Evolutionary conservation across 2,888 invertebrate genomes (phyloP).

Genomic region (Endomychus coccineus): DNA sequence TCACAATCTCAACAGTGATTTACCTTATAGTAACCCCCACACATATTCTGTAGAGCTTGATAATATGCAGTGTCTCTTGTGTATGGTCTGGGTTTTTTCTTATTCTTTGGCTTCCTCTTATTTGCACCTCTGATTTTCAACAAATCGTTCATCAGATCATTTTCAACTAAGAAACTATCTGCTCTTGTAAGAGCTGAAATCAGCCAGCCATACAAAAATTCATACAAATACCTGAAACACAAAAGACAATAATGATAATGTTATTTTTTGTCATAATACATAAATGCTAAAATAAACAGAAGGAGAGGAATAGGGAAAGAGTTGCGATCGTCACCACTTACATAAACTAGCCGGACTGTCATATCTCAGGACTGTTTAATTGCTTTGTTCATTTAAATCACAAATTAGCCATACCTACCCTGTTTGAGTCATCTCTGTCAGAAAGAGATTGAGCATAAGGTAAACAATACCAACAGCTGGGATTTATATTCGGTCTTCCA

Average conservation of each 20-base stretch:
- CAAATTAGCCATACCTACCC: too few species aligned
- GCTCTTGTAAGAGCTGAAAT: conserved; percentile 86
- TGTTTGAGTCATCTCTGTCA: too few species aligned
- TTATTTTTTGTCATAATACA: conserved; percentile 6
- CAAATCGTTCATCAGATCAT: conserved; percentile 45
- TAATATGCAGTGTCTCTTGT: conserved; percentile 79
- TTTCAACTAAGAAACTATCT: conserved; percentile 73
- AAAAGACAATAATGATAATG: conserved; percentile 12
- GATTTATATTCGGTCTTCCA: too few species aligned
- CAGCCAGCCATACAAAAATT: conserved; percentile 90
- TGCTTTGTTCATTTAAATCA: too few species aligned
- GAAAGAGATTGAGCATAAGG: too few species aligned
- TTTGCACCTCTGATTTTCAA: conserved; percentile 47
- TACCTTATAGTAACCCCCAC: conserved; percentile 92
- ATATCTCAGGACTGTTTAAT: too few species aligned
- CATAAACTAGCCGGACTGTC: too few species aligned
- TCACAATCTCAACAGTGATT: too few species aligned
- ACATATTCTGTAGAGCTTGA: conserved; percentile 89
- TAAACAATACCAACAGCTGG: too few species aligned
- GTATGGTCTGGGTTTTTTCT: conserved; percentile 60
- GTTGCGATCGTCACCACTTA: too few species aligned
- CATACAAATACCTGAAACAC: conserved; percentile 73
- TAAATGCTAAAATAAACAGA: too few species aligned
- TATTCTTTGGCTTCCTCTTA: conserved; percentile 59
- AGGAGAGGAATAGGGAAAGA: too few species aligned